Evolutionary conservation across 2,113 vertebrate genomes (phyloP).

Genomic region (Pungitius pungitius): DNA sequence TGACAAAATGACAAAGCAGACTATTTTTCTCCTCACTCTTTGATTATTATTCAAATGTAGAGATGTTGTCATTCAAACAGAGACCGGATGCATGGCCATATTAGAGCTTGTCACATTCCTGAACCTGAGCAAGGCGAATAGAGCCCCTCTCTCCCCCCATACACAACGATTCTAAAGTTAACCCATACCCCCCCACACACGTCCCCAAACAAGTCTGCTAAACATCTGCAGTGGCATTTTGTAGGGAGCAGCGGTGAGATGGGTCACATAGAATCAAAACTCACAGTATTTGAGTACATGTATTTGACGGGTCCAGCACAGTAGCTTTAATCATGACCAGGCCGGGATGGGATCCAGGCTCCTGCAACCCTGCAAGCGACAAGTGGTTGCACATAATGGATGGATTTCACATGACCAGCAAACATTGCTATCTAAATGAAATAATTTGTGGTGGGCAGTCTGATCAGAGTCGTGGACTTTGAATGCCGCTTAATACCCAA

Average conservation of each 20-base stretch:
- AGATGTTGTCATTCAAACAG: too few species aligned
- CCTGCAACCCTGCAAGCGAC: neutral
- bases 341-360: neutral
- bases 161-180: neutral
- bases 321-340: neutral
- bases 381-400: neutral
- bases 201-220: neutral
- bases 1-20: neutral
- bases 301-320: neutral
- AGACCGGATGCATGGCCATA: neutral
- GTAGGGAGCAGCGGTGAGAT: neutral
- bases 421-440: neutral
- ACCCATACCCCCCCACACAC: neutral
- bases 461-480: neutral
- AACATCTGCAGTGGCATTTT: constrained; percentile 35
- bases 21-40: constrained; percentile 1
- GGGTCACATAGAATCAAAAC: constrained; percentile 14
- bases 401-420: neutral
- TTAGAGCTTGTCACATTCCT: constrained; percentile 29
- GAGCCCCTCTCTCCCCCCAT: constrained; percentile 8
- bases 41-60: too few species aligned
- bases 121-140: constrained; percentile 8
- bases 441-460: neutral
- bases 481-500: too few species aligned
- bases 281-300: too few species aligned